Percentiles rank a stretch among this genome's conserved stretches.
phyloP scores from a whole-genome alignment of 2,888 invertebrate species.

The Leptura quadrifasciata region DNA sequence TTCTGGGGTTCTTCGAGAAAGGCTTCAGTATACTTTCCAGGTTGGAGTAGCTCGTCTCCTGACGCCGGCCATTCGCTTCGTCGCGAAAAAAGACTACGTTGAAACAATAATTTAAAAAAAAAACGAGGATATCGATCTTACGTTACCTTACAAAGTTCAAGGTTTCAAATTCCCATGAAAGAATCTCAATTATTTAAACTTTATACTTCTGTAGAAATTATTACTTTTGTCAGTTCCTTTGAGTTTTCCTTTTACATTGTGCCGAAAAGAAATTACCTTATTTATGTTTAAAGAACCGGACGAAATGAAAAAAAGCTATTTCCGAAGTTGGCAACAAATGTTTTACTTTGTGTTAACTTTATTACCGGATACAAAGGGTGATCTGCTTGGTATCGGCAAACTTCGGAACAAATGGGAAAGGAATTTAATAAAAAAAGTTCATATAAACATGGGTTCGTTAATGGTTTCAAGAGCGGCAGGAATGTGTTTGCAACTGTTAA shows the following conservation, averaged over 20 bases:
- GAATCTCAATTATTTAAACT: no score
- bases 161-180: no score
- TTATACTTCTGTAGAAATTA: no score
- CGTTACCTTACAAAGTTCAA: no score
- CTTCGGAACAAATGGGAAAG: slow-evolving; percentile 3
- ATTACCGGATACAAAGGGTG: slow-evolving; percentile 30
- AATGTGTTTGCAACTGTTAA: slow-evolving; percentile 13
- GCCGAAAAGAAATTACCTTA: neutral
- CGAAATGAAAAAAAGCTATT: slow-evolving; percentile 30
- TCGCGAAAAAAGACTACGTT: no score
- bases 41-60: no score
- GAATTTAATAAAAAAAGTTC: slow-evolving; percentile 36
- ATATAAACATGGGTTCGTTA: slow-evolving; percentile 25
- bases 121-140: no score
- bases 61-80: no score
- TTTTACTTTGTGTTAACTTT: slow-evolving; percentile 34
- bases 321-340: slow-evolving; percentile 30
- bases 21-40: no score
- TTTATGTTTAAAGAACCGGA: slow-evolving; percentile 6
- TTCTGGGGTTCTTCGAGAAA: no score
- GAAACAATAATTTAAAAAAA: no score
- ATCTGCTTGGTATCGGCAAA: neutral
- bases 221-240: no score
- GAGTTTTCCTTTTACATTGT: neutral
- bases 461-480: slow-evolving; percentile 10